These are phyloP conservation scores for Mastomys coucha DNA, from an alignment of 2,113 vertebrate genomes.

Conservation along the genomic window DNA sequence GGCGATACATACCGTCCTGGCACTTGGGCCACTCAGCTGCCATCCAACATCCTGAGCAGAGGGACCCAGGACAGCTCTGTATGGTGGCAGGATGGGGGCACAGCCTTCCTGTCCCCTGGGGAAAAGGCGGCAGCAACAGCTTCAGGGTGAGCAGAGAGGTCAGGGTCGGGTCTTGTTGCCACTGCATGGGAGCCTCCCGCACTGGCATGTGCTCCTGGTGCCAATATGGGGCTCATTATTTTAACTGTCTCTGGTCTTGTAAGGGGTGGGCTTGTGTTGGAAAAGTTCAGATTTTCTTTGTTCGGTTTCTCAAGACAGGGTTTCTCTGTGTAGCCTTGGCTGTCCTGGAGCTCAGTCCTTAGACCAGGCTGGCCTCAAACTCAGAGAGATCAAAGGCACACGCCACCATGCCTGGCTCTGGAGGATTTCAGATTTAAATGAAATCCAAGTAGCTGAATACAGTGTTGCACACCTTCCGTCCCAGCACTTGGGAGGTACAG, in stretches of 20 bases:
- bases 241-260: not conserved
- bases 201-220: too few species aligned
- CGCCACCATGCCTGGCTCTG: not conserved
- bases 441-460: not conserved
- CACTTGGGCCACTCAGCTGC: too few species aligned
- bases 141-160: slow-evolving; percentile 67
- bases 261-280: not conserved
- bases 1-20: not conserved
- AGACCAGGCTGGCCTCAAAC: not conserved
- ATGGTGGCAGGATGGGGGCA: slow-evolving; percentile 68
- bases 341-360: not conserved
- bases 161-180: not conserved
- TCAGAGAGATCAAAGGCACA: not conserved
- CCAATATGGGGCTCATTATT: too few species aligned
- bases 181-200: not conserved
- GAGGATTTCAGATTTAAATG: not conserved
- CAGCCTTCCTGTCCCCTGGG: slow-evolving; percentile 63
- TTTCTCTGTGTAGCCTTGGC: not conserved
- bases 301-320: not conserved
- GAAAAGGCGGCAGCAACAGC: slow-evolving; percentile 55
- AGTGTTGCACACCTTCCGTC: not conserved
- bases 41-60: not conserved
- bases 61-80: not conserved
- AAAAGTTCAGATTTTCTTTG: not conserved
- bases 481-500: not conserved